Percentiles rank a stretch among this genome's conserved stretches.
Conservation (phyloP, 2,888 invertebrate genomes). For the Sialis lutaria region DNA sequence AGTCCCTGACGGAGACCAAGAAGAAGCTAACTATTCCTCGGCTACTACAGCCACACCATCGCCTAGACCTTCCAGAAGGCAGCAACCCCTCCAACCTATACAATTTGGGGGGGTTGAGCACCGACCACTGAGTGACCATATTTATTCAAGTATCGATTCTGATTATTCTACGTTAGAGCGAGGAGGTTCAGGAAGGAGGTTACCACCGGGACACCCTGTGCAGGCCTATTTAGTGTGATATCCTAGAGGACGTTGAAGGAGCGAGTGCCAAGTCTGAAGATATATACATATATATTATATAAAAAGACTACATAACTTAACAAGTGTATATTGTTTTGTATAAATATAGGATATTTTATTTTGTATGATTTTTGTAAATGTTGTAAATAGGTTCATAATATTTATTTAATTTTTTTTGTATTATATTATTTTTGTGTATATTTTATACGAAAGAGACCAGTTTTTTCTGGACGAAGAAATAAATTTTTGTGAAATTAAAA, state of each 20-base stretch:
- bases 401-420: no score
- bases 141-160: constrained; percentile 79
- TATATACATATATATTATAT: no score
- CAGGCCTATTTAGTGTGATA: constrained; percentile 59
- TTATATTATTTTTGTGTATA: no score
- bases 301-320: no score
- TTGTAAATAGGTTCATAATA: no score
- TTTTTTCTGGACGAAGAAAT: no score
- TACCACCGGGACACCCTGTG: constrained; percentile 31
- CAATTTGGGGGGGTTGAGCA: constrained; percentile 37
- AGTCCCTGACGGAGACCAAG: constrained; percentile 23
- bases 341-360: no score
- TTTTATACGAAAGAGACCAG: no score
- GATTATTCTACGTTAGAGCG: constrained; percentile 74
- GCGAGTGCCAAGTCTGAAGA: neutral
- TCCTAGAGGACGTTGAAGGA: constrained; percentile 8
- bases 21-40: constrained; percentile 45
- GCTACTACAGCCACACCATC: constrained; percentile 49
- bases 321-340: no score
- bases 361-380: no score
- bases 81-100: constrained; percentile 12
- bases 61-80: constrained; percentile 27
- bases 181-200: constrained; percentile 29
- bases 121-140: constrained; percentile 71
- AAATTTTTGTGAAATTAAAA: no score